A percentile compares a stretch with the other conserved stretches of the same genome.
These are phyloP conservation scores for Corythaixoides concolor DNA, from an alignment of 2,113 vertebrate genomes.

Conservation along the genomic window DNA sequence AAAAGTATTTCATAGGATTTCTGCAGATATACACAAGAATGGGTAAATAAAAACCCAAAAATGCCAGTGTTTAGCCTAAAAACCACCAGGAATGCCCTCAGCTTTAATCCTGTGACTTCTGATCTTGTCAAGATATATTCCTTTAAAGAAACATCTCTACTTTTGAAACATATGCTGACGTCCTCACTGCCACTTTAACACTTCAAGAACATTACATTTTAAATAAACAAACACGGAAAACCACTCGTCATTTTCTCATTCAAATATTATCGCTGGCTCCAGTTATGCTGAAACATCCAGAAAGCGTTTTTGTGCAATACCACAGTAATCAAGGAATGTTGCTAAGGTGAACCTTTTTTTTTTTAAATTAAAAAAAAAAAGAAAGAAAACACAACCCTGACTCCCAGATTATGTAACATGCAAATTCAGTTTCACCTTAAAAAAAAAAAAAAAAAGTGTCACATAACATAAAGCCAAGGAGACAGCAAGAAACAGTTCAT, in stretches of 20 bases:
- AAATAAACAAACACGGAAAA: background rate
- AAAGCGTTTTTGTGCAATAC: background rate
- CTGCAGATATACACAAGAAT: background rate
- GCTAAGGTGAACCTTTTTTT: background rate
- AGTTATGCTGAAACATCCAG: background rate
- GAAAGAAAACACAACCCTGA: background rate
- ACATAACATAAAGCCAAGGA: background rate
- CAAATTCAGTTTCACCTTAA: constrained; percentile 45
- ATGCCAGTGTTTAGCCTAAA: background rate
- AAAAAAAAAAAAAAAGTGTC: background rate
- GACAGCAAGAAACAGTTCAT: background rate
- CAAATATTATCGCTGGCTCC: background rate
- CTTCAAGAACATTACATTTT: background rate
- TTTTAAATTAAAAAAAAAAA: background rate
- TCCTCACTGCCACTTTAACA: background rate
- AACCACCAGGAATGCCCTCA: background rate
- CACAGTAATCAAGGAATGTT: background rate
- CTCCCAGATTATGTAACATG: constrained; percentile 34
- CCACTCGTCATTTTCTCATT: background rate
- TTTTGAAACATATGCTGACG: background rate
- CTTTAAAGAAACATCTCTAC: background rate
- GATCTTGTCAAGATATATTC: background rate
- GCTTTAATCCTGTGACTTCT: background rate
- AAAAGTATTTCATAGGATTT: background rate
- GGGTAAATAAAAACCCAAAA: background rate